Evolutionary conservation across 2,888 invertebrate species (phyloP).

Genomic region (Byasa hedistus): DNA sequence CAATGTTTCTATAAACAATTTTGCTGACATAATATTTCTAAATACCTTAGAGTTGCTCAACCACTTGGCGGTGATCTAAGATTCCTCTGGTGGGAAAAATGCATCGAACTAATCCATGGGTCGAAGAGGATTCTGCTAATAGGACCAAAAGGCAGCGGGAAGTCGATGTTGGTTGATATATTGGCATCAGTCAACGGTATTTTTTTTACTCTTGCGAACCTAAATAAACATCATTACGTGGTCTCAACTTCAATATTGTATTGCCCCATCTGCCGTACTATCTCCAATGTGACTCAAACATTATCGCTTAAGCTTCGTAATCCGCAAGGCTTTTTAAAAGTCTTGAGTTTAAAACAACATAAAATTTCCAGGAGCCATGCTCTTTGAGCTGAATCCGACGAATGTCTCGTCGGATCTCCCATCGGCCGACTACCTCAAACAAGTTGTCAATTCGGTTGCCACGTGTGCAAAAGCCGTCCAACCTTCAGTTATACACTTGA

Average conservation of each 20-base stretch:
- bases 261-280: no score
- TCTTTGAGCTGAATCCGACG: constrained; percentile 54
- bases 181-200: constrained; percentile 57
- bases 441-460: constrained; percentile 41
- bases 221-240: no score
- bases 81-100: constrained; percentile 61
- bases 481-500: constrained; percentile 58
- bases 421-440: constrained; percentile 39
- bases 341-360: no score
- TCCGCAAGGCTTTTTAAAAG: no score
- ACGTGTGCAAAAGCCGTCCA: constrained; percentile 53
- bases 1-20: no score
- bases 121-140: constrained; percentile 51
- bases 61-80: constrained; percentile 54
- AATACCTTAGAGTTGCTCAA: constrained; percentile 42
- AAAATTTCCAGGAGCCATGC: constrained; percentile 47
- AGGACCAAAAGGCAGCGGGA: constrained; percentile 55
- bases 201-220: background rate
- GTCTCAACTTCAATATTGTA: no score
- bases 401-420: constrained; percentile 39
- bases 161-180: constrained; percentile 48
- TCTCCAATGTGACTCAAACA: no score
- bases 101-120: constrained; percentile 45
- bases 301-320: no score
- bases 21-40: no score